Conservation (phyloP, 2,888 invertebrate species). For the Trichacis sp. region DNA sequence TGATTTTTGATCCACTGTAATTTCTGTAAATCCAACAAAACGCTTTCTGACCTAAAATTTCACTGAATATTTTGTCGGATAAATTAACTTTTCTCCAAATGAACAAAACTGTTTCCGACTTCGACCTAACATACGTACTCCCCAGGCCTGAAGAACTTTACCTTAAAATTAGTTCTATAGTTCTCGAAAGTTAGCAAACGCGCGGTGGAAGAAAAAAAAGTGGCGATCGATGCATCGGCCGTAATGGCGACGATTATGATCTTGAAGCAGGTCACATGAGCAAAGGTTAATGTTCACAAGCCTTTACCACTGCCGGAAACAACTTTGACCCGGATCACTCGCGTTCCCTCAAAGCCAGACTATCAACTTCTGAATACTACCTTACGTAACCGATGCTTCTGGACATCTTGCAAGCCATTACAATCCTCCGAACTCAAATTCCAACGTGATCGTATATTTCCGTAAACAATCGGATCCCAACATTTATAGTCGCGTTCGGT, state of each 20-base stretch:
- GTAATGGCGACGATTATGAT: slow-evolving; percentile 45
- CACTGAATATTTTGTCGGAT: too few relatives aligned
- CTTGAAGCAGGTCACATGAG: slow-evolving; percentile 53
- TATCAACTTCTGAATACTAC: slow-evolving; percentile 45
- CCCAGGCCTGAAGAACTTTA: too few relatives aligned
- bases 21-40: too few relatives aligned
- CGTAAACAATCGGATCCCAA: neutral
- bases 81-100: too few relatives aligned
- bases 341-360: slow-evolving; percentile 52
- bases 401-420: neutral
- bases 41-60: too few relatives aligned
- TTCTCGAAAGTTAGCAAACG: too few relatives aligned
- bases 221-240: slow-evolving; percentile 22
- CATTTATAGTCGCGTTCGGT: neutral
- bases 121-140: too few relatives aligned
- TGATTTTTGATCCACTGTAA: too few relatives aligned
- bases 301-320: slow-evolving; percentile 50
- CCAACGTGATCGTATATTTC: neutral
- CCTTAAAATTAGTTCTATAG: too few relatives aligned
- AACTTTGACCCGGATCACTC: slow-evolving; percentile 63
- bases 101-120: too few relatives aligned
- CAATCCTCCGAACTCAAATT: neutral
- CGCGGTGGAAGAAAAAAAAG: neutral
- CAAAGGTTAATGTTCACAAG: slow-evolving; percentile 51
- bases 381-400: slow-evolving; percentile 16